Evolutionary conservation across 2,888 invertebrate genomes (phyloP).

Genomic region (Adela reaumurella): DNA sequence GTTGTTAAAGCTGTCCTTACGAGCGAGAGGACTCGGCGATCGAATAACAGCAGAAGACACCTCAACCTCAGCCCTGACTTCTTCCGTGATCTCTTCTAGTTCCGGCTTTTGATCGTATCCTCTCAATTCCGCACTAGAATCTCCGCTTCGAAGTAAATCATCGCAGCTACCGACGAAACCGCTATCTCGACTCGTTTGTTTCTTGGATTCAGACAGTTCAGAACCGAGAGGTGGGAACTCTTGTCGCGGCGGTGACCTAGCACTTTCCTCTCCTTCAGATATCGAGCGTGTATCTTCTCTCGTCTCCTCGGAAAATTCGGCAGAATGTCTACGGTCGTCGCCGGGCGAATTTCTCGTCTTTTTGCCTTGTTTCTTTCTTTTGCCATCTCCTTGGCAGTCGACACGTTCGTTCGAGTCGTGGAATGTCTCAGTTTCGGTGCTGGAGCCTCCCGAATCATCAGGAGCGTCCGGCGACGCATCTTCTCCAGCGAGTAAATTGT

Average conservation of each 20-base stretch:
- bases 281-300: constrained; percentile 56
- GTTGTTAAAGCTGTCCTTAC: constrained; percentile 89
- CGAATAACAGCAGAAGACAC: constrained; percentile 48
- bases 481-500: constrained; percentile 68
- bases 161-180: constrained; percentile 88
- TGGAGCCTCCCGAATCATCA: constrained; percentile 70
- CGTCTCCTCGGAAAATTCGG: constrained; percentile 60
- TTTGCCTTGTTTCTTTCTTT: constrained; percentile 76
- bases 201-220: constrained; percentile 62
- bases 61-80: constrained; percentile 54
- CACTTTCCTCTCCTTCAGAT: constrained; percentile 63
- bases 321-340: constrained; percentile 62
- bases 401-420: constrained; percentile 64
- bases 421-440: constrained; percentile 70
- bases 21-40: constrained; percentile 59
- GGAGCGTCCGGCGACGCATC: constrained; percentile 51
- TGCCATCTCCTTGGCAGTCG: constrained; percentile 77
- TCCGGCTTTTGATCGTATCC: constrained; percentile 53
- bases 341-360: constrained; percentile 60
- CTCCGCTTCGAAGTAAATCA: constrained; percentile 69
- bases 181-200: constrained; percentile 82
- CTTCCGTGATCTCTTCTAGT: constrained; percentile 58
- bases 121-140: constrained; percentile 49
- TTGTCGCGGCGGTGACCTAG: constrained; percentile 65
- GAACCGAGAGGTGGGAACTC: constrained; percentile 58